phyloP scores from a whole-genome alignment of 30 jellyfish, hydroid and myxozoan genomes.

The Aurelia sp. region DNA sequence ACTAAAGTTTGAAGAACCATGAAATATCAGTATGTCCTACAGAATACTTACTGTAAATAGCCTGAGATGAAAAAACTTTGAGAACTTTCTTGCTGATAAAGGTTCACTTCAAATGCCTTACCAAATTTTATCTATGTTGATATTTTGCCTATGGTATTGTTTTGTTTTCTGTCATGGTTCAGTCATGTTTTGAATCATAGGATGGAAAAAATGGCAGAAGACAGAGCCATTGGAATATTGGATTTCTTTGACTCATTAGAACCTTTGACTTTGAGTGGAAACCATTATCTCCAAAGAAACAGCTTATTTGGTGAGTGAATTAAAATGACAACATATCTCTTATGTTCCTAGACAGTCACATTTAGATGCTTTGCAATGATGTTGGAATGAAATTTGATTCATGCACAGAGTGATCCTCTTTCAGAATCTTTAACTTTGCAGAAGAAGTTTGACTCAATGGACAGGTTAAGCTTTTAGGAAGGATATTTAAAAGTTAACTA shows the following conservation, averaged over 20 bases:
- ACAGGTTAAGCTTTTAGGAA: no score
- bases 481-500: no score
- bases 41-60: background rate
- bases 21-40: background rate
- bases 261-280: constrained; percentile 21
- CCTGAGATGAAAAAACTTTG: no score
- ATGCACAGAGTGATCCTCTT: no score
- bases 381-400: no score
- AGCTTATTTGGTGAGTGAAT: constrained; percentile 47
- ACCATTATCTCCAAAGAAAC: constrained; percentile 32
- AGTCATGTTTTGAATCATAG: background rate
- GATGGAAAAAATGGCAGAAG: background rate
- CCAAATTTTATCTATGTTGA: no score
- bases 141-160: no score
- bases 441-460: no score
- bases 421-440: no score
- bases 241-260: constrained; percentile 55
- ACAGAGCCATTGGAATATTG: constrained; percentile 14
- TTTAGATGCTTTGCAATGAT: no score
- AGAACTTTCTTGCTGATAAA: no score
- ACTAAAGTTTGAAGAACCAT: background rate
- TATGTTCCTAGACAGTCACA: background rate
- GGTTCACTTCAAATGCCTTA: no score
- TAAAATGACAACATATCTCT: background rate
- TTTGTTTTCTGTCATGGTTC: background rate